Base-by-base conservation (phyloP, 2,113 vertebrate genomes). In the Centropristis striata region DNA sequence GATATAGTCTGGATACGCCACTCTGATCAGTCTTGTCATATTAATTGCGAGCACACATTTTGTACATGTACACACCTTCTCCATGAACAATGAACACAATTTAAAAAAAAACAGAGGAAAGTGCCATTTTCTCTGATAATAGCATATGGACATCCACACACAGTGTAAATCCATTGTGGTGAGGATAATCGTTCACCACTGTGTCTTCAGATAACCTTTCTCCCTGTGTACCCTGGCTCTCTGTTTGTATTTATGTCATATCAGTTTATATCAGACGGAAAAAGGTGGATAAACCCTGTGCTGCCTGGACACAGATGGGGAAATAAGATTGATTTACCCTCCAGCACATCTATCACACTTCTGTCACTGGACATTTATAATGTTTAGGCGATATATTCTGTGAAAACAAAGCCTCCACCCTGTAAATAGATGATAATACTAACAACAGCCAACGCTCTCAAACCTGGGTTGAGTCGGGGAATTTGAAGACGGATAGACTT, bases 401-500 rank as follows among this genome's bases (percentile, higher is more conserved):
- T 3, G 13, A 23, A 44, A 59, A 1, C 27, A 36, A 74, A 9
- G 14, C n/a, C 5, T 36, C 36, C 18, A 10, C 21, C 20, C 49
- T 13, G 12, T 27, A 65, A 44, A 63, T 41, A 0, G 54, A 66
- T 64, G 77, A 27, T 76, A 42, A 18, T 59, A 9, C 72, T 60
- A 3, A 46, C 46, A 47, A 4, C 44, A 47, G 37, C 15, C 39
- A 12, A 23, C 8, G 3, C 51, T 61, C 54, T 75, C 23, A 20
- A 23, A 61, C 27, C 20, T n/a, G 44, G 25, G 25, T 47, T 6
- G 46, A 36, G 54, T 25, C 20, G 21, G 20, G 12, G 47, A 16
- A 18, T 57, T 73, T 25, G 1, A 57, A 70, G 69, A 68, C 53
- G 61, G 61, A 79, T 36, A 16, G 61, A 65, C 59, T 77, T 68